Conservation (phyloP, 2,113 vertebrate genomes). For the Callorhinus ursinus region DNA sequence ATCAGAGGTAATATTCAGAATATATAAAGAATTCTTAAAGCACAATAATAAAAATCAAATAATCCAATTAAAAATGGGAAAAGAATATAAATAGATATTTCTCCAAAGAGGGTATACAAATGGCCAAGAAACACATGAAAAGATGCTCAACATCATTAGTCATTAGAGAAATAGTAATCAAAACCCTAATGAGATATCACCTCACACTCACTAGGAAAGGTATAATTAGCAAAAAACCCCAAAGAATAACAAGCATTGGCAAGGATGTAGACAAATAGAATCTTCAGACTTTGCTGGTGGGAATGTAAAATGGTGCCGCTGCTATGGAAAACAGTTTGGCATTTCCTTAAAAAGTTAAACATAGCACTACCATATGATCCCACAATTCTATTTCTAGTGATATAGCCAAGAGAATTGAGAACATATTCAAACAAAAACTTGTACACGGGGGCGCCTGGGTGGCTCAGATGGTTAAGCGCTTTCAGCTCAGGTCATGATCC, state of each 20-base stretch:
- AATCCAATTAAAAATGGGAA: background rate
- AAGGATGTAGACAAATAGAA: background rate
- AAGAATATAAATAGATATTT: background rate
- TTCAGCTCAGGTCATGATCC: background rate
- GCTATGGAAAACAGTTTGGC: background rate
- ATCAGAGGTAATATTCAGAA: background rate
- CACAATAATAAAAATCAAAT: background rate
- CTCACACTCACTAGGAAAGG: background rate
- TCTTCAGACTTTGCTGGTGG: background rate
- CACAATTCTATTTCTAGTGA: background rate
- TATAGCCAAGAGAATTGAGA: background rate
- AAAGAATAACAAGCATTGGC: background rate
- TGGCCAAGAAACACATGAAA: background rate
- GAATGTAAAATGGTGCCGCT: background rate
- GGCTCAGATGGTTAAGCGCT: background rate
- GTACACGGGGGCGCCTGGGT: background rate
- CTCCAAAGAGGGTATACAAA: background rate
- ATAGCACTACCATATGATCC: background rate
- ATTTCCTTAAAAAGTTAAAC: slow-evolving; percentile 29
- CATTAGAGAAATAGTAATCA: background rate
- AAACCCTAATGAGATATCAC: background rate
- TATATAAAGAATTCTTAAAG: background rate
- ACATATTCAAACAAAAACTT: background rate
- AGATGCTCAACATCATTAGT: background rate
- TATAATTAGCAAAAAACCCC: background rate